Percentiles rank a stretch among this genome's conserved stretches.
These are phyloP conservation scores for Spisula solida DNA, from an alignment of 2,888 invertebrate species.

Conservation along the genomic window DNA sequence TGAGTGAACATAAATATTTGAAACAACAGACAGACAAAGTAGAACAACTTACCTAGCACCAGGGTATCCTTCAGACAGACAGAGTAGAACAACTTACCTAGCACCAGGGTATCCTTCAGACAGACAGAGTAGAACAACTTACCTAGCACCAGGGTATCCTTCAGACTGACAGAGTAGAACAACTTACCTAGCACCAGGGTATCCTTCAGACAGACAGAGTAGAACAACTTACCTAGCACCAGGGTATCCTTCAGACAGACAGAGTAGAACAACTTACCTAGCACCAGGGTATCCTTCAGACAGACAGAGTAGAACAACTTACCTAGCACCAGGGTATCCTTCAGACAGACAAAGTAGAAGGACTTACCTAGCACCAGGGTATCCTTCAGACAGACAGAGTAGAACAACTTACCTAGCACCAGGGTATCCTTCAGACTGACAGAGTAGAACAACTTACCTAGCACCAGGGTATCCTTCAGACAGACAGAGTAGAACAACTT, in stretches of 20 bases:
- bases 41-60: conserved; percentile 93
- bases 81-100: conserved; percentile 92
- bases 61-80: conserved; percentile 97
- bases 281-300: conserved; percentile 97
- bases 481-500: too few relatives aligned
- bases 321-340: conserved; percentile 96
- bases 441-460: conserved; percentile 92
- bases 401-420: conserved; percentile 93
- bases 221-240: conserved; percentile 93
- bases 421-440: conserved; percentile 97
- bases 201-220: conserved; percentile 98
- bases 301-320: too few relatives aligned
- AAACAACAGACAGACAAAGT: too few relatives aligned
- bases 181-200: conserved; percentile 94
- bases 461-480: conserved; percentile 97
- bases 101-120: conserved; percentile 97
- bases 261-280: conserved; percentile 92
- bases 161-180: too few relatives aligned
- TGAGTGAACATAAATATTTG: too few relatives aligned
- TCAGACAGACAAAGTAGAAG: too few relatives aligned
- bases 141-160: conserved; percentile 96
- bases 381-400: conserved; percentile 98
- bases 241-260: conserved; percentile 97
- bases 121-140: too few relatives aligned
- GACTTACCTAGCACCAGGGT: conserved; percentile 94